These are phyloP conservation scores for Drosophila nannoptera DNA, from an alignment of 1,140 invertebrate genomes.

Conservation along the genomic window DNA sequence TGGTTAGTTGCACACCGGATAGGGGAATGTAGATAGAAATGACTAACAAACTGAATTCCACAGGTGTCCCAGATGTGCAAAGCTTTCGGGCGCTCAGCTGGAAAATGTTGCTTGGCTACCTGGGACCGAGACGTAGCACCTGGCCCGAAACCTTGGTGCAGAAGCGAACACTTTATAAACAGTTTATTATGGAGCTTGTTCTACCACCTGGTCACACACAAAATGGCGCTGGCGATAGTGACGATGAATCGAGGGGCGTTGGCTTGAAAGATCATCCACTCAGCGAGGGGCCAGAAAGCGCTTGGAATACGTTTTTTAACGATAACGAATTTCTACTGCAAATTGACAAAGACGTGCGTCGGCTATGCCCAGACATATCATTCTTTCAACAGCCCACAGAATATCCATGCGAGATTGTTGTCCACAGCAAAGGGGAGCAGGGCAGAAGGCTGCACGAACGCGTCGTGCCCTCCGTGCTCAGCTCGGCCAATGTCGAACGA, in stretches of 20 bases:
- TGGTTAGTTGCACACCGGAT: slow-evolving; percentile 80
- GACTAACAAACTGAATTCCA: slow-evolving; percentile 40
- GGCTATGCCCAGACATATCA: slow-evolving; percentile 96
- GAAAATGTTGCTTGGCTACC: slow-evolving; percentile 90
- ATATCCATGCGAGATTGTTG: slow-evolving; percentile 88
- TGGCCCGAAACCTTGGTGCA: slow-evolving; percentile 84
- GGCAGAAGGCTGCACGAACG: slow-evolving; percentile 89
- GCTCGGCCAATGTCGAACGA: slow-evolving; percentile 92
- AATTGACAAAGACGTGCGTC: slow-evolving; percentile 97
- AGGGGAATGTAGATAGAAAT: background rate
- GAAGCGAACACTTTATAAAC: slow-evolving; percentile 88
- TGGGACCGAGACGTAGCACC: slow-evolving; percentile 83
- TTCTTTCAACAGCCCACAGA: slow-evolving; percentile 96
- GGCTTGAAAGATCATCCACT: slow-evolving; percentile 89
- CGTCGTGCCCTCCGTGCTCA: slow-evolving; percentile 91
- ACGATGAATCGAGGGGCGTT: slow-evolving; percentile 61
- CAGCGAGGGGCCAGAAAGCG: slow-evolving; percentile 95
- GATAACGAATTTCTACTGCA: slow-evolving; percentile 96
- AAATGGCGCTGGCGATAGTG: slow-evolving; percentile 80
- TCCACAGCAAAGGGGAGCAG: slow-evolving; percentile 84
- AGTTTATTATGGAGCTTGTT: slow-evolving; percentile 93
- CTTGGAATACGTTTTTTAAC: slow-evolving; percentile 95
- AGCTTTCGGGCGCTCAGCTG: slow-evolving; percentile 88
- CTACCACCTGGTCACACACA: slow-evolving; percentile 85
- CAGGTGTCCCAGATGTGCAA: slow-evolving; percentile 90